A percentile compares a stretch with the other conserved stretches of the same genome.
These are phyloP conservation scores for Drosophila ironensis DNA, from an alignment of 1,140 invertebrate genomes.

Conservation along the genomic window DNA sequence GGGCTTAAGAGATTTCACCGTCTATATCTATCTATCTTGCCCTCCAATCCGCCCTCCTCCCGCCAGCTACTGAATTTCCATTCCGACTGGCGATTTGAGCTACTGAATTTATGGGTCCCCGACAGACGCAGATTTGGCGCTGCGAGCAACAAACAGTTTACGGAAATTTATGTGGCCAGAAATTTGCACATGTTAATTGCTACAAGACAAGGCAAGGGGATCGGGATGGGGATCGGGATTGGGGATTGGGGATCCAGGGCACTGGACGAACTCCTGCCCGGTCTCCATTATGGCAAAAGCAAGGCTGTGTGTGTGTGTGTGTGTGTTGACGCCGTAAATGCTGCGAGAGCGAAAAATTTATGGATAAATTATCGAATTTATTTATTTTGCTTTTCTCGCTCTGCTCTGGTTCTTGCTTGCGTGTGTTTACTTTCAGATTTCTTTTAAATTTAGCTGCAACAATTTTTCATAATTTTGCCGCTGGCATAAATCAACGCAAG, in stretches of 20 bases:
- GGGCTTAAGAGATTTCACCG: slow-evolving; percentile 11
- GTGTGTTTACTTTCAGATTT: slow-evolving; percentile 29
- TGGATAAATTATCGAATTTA: slow-evolving; percentile 72
- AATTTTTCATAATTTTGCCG: slow-evolving; percentile 76
- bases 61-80: no score
- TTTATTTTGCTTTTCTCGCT: slow-evolving; percentile 30
- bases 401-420: background rate
- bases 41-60: no score
- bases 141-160: slow-evolving; percentile 37
- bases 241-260: slow-evolving; percentile 14
- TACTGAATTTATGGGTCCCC: slow-evolving; percentile 36
- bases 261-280: no score
- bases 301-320: no score
- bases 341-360: slow-evolving; percentile 47
- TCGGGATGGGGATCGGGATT: background rate
- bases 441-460: slow-evolving; percentile 64
- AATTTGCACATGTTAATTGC: slow-evolving; percentile 55
- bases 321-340: slow-evolving; percentile 39
- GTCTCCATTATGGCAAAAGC: no score
- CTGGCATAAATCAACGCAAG: slow-evolving; percentile 67
- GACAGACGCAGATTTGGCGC: slow-evolving; percentile 40
- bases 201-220: slow-evolving; percentile 23
- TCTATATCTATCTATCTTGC: slow-evolving; percentile 16
- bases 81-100: background rate
- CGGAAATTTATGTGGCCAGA: slow-evolving; percentile 41